Conservation (phyloP, 2,888 invertebrate genomes). For the Eristalis pertinax region DNA sequence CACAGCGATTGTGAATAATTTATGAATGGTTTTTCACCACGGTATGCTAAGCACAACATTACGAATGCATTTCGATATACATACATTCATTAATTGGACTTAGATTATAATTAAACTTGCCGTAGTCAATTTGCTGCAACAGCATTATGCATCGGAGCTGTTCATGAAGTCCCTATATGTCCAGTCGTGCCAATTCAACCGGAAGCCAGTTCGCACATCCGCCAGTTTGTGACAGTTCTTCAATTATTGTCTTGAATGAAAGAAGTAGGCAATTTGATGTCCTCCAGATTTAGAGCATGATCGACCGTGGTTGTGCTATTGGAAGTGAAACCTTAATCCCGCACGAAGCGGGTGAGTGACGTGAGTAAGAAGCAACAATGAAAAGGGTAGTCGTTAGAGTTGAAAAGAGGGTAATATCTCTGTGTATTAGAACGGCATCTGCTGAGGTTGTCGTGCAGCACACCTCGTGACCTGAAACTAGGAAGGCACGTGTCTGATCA, state of each 20-base stretch:
- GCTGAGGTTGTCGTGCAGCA: not conserved
- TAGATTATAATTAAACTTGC: slow-evolving; percentile 53
- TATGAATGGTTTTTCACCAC: slow-evolving; percentile 51
- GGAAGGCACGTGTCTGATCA: no score
- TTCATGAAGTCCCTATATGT: slow-evolving; percentile 50
- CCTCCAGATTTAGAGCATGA: not conserved
- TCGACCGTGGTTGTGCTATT: slow-evolving; percentile 31
- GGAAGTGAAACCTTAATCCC: slow-evolving; percentile 25
- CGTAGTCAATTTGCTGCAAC: not conserved
- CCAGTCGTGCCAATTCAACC: slow-evolving; percentile 53
- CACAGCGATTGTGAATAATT: slow-evolving; percentile 62
- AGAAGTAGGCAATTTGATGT: not conserved
- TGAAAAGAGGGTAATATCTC: slow-evolving; percentile 8
- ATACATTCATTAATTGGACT: slow-evolving; percentile 60
- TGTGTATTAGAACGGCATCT: slow-evolving; percentile 24
- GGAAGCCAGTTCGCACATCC: slow-evolving; percentile 36
- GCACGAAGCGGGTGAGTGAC: not conserved
- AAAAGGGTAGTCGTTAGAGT: not conserved
- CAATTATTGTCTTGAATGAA: not conserved
- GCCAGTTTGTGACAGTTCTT: not conserved
- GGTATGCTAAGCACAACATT: slow-evolving; percentile 60
- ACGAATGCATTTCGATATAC: slow-evolving; percentile 56
- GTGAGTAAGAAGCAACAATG: not conserved
- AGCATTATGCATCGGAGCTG: not conserved
- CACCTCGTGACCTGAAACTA: no score